Evolutionary conservation across 2,113 vertebrate species (phyloP), one percentile per base, ranked within the genome.

Genomic region (Camelus dromedarius): DNA sequence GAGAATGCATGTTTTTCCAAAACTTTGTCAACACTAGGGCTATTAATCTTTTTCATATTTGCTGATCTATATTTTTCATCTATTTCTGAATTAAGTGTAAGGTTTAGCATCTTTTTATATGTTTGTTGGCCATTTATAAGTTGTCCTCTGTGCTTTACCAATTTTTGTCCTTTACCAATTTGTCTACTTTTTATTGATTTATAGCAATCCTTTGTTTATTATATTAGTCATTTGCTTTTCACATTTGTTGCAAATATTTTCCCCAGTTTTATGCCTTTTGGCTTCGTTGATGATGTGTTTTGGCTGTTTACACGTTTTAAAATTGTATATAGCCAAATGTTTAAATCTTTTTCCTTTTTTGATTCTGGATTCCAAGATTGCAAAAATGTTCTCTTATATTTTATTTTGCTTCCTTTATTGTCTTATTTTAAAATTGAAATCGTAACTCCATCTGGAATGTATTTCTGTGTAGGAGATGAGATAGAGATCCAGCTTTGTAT

Each of bases 401-500:
- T 79, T 52, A 80, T 62, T 92, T 93, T 96, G 87, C 15, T 81
- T 16, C 16, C 13, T 22, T 10, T 42, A 28, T 81, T 87, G 18
- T 46, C 66, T 91, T 67, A 75, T 80, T 89, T 95, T 75, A 19
- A 79, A 85, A 64, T 64, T 62, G n/a, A 77, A 96, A 79, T 72
- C 54, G 72, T 56, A 72, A 50, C 64, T 64, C 70, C 46, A 69
- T 69, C 48, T 92, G 67, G 77, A 83, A 83, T 52, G 15, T 60
- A 69, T 60, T 81, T 88, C 81, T 82, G 46, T 48, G 46, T 72
- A 73, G 80, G 42, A 60, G 42, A 38, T 93, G 48, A 96, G 70
- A 66, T 67, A 70, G 50, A 30, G 38, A 91, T 90, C 48, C 15
- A 9, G 19, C 24, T 80, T 60, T 60, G 35, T 60, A 20, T 62